Evolutionary conservation across 2,888 invertebrate genomes (phyloP), one percentile per base, ranked within the genome.

Genomic region (Pyralis farinalis): DNA sequence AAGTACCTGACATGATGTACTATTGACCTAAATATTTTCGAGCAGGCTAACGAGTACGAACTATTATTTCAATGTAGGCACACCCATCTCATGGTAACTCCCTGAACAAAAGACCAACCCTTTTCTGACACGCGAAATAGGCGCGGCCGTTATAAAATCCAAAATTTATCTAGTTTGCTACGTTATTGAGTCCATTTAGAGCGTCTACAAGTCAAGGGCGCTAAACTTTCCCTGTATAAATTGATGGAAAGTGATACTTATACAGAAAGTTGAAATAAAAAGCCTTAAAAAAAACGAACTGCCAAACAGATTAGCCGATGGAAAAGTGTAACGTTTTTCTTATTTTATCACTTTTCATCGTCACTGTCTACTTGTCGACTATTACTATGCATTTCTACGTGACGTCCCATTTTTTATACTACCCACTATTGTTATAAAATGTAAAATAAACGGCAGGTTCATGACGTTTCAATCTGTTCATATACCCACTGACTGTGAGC

Each of bases 221-320:
- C 34, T 38, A 22, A 29, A 58, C 61, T 71, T 71, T 70, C 64
- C 57, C 53, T 49, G 41, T 45, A 43, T 49, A 56, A 60, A 68
- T 67, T 63, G 56, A 58, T 69, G 70, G 71, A 74, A 76, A 74
- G 74, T 72, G 63, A 66, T 64, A 62, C 55, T 58, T 51, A 56
- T 40, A 45, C 62, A 63, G 65, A 70, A 67, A 70, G 67, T 71
- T 60, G 49, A 41, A 54, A 63, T 63, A 66, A 70, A 64, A 63
- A 63, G 55, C 53, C 41, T 40, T 45, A 62, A 62, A 65, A 61
- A 58, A 45, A 55, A 57, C 54, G 55, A 69, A 58, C 53, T 44
- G 57, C 50, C 53, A 60, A 54, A 48, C 56, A 60, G 62, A 54
- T 61, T 58, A 55, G 61, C 64, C 61, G 67, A 63, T 57, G 59